Percentiles rank a stretch among this genome's conserved stretches.
phyloP scores from a whole-genome alignment of 1,140 invertebrate genomes.

The Diorhabda elongata region DNA sequence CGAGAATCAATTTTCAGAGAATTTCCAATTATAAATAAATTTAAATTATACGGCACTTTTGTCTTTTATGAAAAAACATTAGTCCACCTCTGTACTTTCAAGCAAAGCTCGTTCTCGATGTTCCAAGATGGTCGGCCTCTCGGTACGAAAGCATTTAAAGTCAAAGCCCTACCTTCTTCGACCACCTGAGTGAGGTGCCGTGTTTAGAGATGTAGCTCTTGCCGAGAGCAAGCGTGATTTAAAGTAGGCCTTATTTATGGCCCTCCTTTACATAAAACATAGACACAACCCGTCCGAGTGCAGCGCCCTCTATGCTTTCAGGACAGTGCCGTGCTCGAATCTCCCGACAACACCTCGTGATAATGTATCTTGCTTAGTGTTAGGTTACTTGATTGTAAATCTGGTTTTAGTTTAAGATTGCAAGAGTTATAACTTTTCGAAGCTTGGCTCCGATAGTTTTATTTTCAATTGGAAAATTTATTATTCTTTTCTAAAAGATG shows the following conservation, averaged over 20 bases:
- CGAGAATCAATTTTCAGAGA: too few relatives aligned
- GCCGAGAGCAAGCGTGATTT: conserved; percentile 44
- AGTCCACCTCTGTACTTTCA: conserved; percentile 3
- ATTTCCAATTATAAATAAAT: too few relatives aligned
- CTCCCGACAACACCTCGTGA: background rate
- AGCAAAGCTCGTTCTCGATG: conserved; percentile 8
- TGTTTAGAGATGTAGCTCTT: conserved; percentile 41
- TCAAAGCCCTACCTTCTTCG: conserved; percentile 33
- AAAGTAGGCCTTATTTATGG: conserved; percentile 44
- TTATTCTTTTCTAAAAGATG: too few relatives aligned
- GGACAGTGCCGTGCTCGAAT: conserved; percentile 32
- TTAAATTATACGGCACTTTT: too few relatives aligned
- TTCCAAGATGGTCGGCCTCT: conserved; percentile 7
- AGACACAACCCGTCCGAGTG: conserved; percentile 39
- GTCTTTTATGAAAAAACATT: too few relatives aligned
- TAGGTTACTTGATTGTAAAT: background rate
- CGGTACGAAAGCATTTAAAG: conserved; percentile 3
- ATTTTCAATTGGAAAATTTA: too few relatives aligned
- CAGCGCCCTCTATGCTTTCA: conserved; percentile 35
- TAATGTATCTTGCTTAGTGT: background rate
- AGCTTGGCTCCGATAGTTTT: too few relatives aligned
- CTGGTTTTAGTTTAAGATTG: background rate
- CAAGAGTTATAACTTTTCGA: background rate
- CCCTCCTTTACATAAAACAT: conserved; percentile 45
- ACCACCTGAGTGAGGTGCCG: conserved; percentile 42